phyloP scores from a whole-genome alignment of 2,888 invertebrate genomes.

The Rotaria sp. region DNA sequence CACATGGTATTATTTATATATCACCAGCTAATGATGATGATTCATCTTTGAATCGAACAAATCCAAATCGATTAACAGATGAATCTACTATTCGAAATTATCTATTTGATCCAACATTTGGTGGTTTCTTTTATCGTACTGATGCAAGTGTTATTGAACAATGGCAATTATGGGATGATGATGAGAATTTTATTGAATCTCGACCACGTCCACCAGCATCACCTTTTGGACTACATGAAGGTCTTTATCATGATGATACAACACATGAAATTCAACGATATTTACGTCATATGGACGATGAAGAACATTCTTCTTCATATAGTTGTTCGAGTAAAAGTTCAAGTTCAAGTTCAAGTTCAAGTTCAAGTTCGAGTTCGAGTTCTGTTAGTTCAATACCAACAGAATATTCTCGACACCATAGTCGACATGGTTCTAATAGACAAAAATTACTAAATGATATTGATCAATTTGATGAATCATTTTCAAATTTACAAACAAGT shows the following conservation, averaged over 20 bases:
- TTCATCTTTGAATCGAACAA: neutral
- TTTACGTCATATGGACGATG: neutral
- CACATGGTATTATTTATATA: neutral
- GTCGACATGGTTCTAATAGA: neutral
- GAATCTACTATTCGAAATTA: neutral
- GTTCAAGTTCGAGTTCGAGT: neutral
- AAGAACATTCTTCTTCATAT: neutral
- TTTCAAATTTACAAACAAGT: neutral
- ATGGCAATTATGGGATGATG: constrained; percentile 21
- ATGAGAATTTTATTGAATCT: neutral
- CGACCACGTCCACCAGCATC: neutral
- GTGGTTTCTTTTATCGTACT: neutral
- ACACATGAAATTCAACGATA: neutral
- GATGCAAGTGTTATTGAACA: neutral
- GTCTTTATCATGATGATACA: constrained; percentile 26
- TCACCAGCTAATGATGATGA: neutral
- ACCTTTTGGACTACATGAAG: constrained; percentile 13
- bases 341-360: neutral
- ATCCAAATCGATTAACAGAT: neutral
- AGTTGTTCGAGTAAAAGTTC: neutral
- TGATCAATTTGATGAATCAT: neutral
- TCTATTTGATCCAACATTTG: neutral
- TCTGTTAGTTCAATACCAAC: neutral
- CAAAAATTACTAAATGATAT: neutral
- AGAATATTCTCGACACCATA: neutral